phyloP scores from a whole-genome alignment of 2,888 invertebrate genomes.

The Eretmocerus hayati region DNA sequence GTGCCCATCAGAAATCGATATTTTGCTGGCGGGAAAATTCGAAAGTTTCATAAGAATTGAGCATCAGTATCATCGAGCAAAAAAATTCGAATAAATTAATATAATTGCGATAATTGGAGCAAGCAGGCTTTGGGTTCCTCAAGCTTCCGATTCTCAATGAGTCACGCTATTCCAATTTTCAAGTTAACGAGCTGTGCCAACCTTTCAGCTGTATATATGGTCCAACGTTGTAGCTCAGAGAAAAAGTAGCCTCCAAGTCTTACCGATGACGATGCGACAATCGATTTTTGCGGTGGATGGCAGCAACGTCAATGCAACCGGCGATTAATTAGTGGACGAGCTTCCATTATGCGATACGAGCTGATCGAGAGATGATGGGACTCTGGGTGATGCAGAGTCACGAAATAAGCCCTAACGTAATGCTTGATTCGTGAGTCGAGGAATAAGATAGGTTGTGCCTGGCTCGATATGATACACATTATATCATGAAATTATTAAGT shows the following conservation, averaged over 20 bases:
- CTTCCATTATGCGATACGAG: conserved; percentile 26
- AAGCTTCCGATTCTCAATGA: conserved; percentile 2
- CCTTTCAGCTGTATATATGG: conserved; percentile 8
- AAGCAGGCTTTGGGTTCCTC: not conserved
- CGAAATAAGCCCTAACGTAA: conserved; percentile 18
- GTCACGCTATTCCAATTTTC: conserved; percentile 23
- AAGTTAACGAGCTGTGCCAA: conserved; percentile 22
- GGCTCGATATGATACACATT: not conserved
- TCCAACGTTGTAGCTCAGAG: not conserved
- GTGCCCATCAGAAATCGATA: too few relatives aligned
- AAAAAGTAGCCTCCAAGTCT: not conserved
- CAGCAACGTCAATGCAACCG: conserved; percentile 28
- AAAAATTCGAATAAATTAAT: conserved; percentile 18
- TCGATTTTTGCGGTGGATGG: too few relatives aligned
- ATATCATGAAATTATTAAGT: conserved; percentile 19
- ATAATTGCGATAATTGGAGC: conserved; percentile 20
- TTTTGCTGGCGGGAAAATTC: not conserved
- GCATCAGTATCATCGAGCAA: not conserved
- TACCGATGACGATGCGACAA: not conserved
- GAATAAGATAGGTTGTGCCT: not conserved
- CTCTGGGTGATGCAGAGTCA: conserved; percentile 5
- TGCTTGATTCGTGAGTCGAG: conserved; percentile 8
- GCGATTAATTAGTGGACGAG: conserved; percentile 35
- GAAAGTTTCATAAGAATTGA: not conserved
- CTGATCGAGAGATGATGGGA: not conserved